These are phyloP conservation scores for Blastobasis lacticolella DNA, from an alignment of 2,888 invertebrate species.

Conservation along the genomic window DNA sequence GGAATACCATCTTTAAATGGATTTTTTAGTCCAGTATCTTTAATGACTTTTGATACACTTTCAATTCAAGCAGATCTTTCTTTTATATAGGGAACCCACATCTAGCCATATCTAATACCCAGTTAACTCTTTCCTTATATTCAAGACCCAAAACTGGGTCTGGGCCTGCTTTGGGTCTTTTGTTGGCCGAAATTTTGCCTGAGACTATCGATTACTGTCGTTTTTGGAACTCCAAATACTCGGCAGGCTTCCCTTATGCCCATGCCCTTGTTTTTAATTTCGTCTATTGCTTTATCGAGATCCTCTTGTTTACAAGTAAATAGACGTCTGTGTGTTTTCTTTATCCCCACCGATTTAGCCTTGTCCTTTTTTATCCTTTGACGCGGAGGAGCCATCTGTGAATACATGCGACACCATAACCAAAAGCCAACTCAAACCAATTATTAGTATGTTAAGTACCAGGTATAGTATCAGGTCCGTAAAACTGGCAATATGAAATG, in stretches of 20 bases:
- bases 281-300: neutral
- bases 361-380: neutral
- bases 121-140: no score
- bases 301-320: neutral
- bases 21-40: no score
- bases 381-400: neutral
- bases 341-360: no score
- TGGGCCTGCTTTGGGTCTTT: no score
- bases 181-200: conserved; percentile 7
- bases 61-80: no score
- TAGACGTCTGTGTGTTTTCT: neutral
- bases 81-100: no score
- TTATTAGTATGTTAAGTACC: no score
- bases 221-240: conserved; percentile 4
- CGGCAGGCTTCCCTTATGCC: conserved; percentile 2
- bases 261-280: neutral
- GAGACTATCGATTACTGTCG: conserved; percentile 8
- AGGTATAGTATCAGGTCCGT: no score
- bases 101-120: no score
- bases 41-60: no score
- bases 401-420: neutral
- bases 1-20: conserved; percentile 6
- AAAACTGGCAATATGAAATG: no score
- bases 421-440: neutral
- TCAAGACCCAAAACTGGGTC: no score